Evolutionary conservation across 92 coral and sea anemone genomes (phyloP).

Genomic region (Chrysogorgia sp.): DNA sequence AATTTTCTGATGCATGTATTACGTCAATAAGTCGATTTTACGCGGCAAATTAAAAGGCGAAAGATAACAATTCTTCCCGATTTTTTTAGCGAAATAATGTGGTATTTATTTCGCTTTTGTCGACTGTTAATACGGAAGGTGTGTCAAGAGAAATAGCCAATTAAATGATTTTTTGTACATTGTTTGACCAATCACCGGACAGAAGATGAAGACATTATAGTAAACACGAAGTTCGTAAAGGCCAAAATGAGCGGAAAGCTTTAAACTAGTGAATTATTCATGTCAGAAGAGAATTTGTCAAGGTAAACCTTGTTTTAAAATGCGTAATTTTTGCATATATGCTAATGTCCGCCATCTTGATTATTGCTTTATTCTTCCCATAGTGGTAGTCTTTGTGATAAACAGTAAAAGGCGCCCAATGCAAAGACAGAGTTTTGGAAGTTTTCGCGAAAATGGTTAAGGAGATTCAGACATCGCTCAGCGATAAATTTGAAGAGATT

Average conservation of each 20-base stretch:
- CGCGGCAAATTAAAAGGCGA: neutral
- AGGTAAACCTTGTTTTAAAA: neutral
- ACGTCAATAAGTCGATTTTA: neutral
- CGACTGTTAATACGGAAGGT: neutral
- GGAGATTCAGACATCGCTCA: neutral
- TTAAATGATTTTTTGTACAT: neutral
- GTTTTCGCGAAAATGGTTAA: neutral
- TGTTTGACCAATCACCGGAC: neutral
- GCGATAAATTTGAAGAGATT: neutral
- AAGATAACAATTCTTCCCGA: neutral
- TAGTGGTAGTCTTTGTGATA: neutral
- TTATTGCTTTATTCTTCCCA: neutral
- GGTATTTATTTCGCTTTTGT: neutral
- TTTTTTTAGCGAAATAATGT: neutral
- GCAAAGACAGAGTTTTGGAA: constrained; percentile 9
- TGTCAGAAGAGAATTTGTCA: neutral
- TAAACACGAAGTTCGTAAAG: neutral
- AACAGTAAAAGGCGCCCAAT: neutral
- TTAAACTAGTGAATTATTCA: constrained; percentile 9
- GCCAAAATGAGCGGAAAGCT: neutral
- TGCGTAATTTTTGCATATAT: neutral
- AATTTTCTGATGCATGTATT: neutral
- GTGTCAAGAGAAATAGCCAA: neutral
- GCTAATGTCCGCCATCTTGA: neutral
- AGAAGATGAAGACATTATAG: neutral